Evolutionary conservation across 2,888 invertebrate species (phyloP), one percentile per base, ranked within the genome.

Genomic region (Cryptus viduatorius): DNA sequence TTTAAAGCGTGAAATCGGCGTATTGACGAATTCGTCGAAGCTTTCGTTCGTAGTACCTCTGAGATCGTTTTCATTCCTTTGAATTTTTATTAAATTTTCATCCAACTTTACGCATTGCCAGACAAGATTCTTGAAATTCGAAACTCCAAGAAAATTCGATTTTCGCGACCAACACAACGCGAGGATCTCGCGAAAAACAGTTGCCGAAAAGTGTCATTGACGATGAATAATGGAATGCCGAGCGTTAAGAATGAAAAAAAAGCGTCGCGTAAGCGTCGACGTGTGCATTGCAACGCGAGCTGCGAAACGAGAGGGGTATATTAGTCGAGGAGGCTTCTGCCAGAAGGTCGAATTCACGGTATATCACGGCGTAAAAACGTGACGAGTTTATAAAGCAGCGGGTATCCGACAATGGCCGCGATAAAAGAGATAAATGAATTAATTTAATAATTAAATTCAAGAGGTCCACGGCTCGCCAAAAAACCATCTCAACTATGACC

Each of bases 1-100:
- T 16, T 59, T 72, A 61, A 72, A 78, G 31, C 82, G 82, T 82
- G 78, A 82, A 78, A 82, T 82, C 73, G 78, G 61, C 56, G 16
- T 78, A 73, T 78, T 61, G 59, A 0, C 42, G 46, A 78, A 48
- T 78, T 67, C 67, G 67, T 16, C 65, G 68, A 82, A 82, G 14
- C 19, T 44, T 37, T 31, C 37, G 16, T 48, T 31, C 37, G 37
- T 4, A 0, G 37, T 5, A 37, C 4, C 37, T 7, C 37, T 7
- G 2, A 1, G 1, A 14, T 10, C 10, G 3, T 48, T 10, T 7
- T 14, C 48, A 48, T 4, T 4, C 10, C 48, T 14, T 48, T 48
- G 14, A 48, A 3, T 10, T 3, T 14, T 14, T 3, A 12, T 3
- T 10, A 3, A 48, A 48, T 48, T 14, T 48, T 10, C 14, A 10